A percentile compares a stretch with the other conserved stretches of the same genome.
These are phyloP conservation scores for Polydrusus tereticollis DNA, from an alignment of 2,888 invertebrate species.

Conservation along the genomic window DNA sequence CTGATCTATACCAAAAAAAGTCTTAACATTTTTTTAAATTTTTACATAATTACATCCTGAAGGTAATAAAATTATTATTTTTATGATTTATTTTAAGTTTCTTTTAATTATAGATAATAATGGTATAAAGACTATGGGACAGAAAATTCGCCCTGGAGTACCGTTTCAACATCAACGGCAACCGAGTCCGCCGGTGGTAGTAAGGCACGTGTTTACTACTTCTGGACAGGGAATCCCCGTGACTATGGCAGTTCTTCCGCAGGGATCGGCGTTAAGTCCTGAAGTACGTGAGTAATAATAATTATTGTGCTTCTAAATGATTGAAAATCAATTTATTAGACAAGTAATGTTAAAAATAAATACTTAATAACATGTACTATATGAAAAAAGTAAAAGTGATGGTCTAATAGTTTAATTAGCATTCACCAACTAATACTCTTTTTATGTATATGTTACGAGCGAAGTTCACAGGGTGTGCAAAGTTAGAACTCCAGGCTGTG, in stretches of 20 bases:
- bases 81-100: background rate
- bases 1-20: too few relatives aligned
- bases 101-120: conserved; percentile 57
- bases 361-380: too few relatives aligned
- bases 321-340: background rate
- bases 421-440: too few relatives aligned
- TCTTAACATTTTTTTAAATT: too few relatives aligned
- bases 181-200: conserved; percentile 74
- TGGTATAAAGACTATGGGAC: conserved; percentile 65
- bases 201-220: conserved; percentile 74
- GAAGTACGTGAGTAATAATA: conserved; percentile 63
- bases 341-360: too few relatives aligned
- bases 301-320: background rate
- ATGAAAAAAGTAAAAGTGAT: too few relatives aligned
- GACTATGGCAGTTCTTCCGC: conserved; percentile 71
- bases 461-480: too few relatives aligned
- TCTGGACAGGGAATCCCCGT: conserved; percentile 72
- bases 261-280: conserved; percentile 65
- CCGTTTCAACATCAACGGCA: conserved; percentile 71
- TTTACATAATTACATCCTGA: too few relatives aligned
- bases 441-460: too few relatives aligned
- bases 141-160: conserved; percentile 64
- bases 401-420: too few relatives aligned
- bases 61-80: too few relatives aligned
- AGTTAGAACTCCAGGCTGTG: too few relatives aligned